Evolutionary conservation across 1,140 invertebrate species (phyloP).

Genomic region (Neodiprion fabricii): DNA sequence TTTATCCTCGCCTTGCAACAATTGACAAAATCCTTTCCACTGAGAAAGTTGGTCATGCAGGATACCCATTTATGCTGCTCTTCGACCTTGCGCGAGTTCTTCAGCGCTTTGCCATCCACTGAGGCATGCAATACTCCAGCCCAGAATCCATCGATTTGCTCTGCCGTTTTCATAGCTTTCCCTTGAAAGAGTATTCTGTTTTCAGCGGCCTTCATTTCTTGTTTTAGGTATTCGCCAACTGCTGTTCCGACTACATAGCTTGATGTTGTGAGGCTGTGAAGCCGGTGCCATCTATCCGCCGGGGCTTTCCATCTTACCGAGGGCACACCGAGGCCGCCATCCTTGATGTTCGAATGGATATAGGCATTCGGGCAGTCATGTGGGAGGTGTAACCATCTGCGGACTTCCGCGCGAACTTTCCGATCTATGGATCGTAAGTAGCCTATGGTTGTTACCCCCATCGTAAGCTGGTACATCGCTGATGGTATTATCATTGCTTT

Average conservation of each 20-base stretch:
- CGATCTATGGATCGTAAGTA: no score
- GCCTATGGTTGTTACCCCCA: no score
- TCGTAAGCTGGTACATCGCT: no score
- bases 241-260: no score
- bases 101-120: conserved; percentile 26
- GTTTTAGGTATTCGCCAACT: no score
- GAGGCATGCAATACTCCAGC: conserved; percentile 13
- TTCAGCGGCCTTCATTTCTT: no score
- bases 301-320: conserved; percentile 17
- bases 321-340: conserved; percentile 40
- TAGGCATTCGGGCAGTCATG: conserved; percentile 39
- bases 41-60: conserved; percentile 26
- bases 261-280: no score
- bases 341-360: conserved; percentile 40
- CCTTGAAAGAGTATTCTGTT: no score
- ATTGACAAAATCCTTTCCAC: conserved; percentile 32
- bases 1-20: conserved; percentile 31
- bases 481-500: no score
- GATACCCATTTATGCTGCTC: conserved; percentile 30
- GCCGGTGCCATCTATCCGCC: no score
- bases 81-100: conserved; percentile 18
- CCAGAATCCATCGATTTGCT: conserved; percentile 25
- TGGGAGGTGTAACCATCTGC: conserved; percentile 42
- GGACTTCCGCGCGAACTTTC: no score
- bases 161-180: no score